Evolutionary conservation across 1,140 invertebrate genomes (phyloP), one percentile per base, ranked within the genome.

Genomic region (Drosophila orosa): DNA sequence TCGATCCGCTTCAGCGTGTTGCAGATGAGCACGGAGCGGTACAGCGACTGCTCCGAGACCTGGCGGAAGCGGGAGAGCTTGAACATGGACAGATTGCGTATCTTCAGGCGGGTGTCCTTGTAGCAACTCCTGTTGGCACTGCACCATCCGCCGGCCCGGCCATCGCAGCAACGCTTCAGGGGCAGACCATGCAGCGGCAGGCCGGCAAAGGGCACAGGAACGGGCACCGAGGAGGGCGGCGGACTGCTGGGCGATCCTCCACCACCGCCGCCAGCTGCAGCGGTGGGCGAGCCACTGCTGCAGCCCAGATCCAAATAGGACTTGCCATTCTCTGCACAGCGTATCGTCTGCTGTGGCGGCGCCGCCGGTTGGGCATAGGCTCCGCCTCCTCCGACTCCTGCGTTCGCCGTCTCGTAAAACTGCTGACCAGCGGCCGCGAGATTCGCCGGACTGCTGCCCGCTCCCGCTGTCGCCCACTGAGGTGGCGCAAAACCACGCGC

Each of bases 1-100:
- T 98, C 97, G 74, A 99, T 96, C 81, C 96, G 94, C 90, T 98
- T 95, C 52, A 98, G 92, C 9, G 98, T 98, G 92, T 98, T 99
- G 93, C 97, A 98, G 76, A 99, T 98, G 40, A 99, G 95, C 74
- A 99, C 98, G 6, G 97, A 98, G 40, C 97, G 95, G 58, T 97
- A 95, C n/a, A 99, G 93, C 62, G 96, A 97, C 15, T 97, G 97
- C 91, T 98, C 97, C 3, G 96, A 95, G 67, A 96, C 96, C 92
- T 98, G 97, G 22, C 97, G 94, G 81, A 97, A 97, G 81, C 96
- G 94, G 69, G 96, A 96, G 61, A 99, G 93, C 92, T 99, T 99
- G 91, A 96, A 96, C 95, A 98, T 97, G 55, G 97, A 98, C 44
- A 98, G 95, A 90, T 98, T 98, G 80, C 98, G 95, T 75, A 98